Evolutionary conservation across 2,888 invertebrate genomes (phyloP).

Genomic region (Terebella lapidaria): DNA sequence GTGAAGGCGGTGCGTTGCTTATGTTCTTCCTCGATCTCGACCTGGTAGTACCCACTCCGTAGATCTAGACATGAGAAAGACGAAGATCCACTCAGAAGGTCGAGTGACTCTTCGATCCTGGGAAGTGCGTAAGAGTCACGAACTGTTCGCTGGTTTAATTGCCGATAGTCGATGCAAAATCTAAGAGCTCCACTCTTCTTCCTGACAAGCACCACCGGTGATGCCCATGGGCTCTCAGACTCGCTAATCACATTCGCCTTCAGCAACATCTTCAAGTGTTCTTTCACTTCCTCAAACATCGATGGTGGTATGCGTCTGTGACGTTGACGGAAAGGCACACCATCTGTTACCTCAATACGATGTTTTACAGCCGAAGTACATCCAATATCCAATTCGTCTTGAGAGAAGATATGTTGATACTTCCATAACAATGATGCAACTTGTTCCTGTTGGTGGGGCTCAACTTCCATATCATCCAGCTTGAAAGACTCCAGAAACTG

Average conservation of each 20-base stretch:
- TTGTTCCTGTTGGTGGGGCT: not conserved
- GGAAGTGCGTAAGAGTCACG: not conserved
- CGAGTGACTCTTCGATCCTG: no score
- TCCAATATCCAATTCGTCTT: not conserved
- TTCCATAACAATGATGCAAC: not conserved
- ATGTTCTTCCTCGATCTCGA: not conserved
- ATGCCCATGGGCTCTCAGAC: not conserved
- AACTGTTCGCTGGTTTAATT: not conserved
- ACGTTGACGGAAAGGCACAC: not conserved
- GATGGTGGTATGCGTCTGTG: not conserved
- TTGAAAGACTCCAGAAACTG: not conserved
- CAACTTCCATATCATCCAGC: not conserved
- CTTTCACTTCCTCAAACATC: not conserved
- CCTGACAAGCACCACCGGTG: no score
- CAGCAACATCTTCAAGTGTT: not conserved
- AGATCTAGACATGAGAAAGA: not conserved
- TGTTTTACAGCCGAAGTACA: not conserved
- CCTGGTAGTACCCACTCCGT: not conserved
- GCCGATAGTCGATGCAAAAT: no score
- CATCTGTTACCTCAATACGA: not conserved
- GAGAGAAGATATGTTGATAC: not conserved
- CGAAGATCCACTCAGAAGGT: not conserved
- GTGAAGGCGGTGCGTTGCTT: slow-evolving; percentile 2
- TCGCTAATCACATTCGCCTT: not conserved
- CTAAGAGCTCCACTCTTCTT: no score